Conservation (phyloP, 2,113 vertebrate genomes). For the Pelecanus crispus region DNA sequence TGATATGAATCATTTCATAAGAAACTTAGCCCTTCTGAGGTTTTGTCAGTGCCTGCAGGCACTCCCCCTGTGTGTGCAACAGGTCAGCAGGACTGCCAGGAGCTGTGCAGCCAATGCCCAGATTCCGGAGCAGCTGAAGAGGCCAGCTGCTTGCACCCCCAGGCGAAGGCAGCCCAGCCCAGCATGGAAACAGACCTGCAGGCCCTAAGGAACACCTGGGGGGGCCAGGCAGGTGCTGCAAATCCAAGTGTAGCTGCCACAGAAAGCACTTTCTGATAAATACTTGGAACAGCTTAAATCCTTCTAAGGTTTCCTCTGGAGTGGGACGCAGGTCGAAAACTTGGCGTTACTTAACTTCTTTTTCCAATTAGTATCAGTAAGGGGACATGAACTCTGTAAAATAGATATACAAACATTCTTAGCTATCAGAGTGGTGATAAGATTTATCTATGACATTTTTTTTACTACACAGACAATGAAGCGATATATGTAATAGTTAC, state of each 20-base stretch:
- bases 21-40: neutral
- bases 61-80: rapidly evolving
- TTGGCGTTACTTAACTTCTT: neutral
- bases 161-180: neutral
- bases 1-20: neutral
- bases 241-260: neutral
- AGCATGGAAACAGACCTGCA: neutral
- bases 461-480: neutral
- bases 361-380: neutral
- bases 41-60: neutral
- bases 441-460: neutral
- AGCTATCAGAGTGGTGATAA: neutral
- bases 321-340: neutral
- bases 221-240: neutral
- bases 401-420: neutral
- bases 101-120: neutral
- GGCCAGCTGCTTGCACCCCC: rapidly evolving
- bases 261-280: neutral
- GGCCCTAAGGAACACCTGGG: neutral
- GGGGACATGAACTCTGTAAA: neutral
- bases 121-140: neutral
- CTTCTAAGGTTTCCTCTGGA: neutral
- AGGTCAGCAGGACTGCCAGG: neutral
- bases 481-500: neutral
- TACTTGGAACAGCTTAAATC: neutral